phyloP scores from a whole-genome alignment of 2,888 invertebrate genomes.

The Drosophila austrosaltans region DNA sequence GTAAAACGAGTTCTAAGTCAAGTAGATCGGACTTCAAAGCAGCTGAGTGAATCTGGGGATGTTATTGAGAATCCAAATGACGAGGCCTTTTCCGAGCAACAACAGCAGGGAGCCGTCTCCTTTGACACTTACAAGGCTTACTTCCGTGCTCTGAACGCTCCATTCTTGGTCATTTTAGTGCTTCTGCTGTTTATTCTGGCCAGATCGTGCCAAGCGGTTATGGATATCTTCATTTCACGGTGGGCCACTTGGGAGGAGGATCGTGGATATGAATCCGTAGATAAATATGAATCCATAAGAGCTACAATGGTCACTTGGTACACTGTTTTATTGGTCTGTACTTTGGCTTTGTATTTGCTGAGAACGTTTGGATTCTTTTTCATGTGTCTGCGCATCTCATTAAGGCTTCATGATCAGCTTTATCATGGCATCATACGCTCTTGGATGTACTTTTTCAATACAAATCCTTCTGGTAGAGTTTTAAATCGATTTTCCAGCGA shows the following conservation, averaged over 20 bases:
- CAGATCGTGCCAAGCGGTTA: conserved; percentile 87
- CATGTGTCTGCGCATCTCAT: conserved; percentile 90
- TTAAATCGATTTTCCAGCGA: conserved; percentile 91
- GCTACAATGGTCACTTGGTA: conserved; percentile 74
- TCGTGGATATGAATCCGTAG: conserved; percentile 28
- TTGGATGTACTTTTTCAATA: conserved; percentile 90
- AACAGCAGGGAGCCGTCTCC: conserved; percentile 86
- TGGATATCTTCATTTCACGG: conserved; percentile 89
- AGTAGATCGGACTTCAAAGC: conserved; percentile 68
- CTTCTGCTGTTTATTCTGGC: conserved; percentile 85
- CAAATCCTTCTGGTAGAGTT: conserved; percentile 87
- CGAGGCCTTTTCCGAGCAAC: conserved; percentile 83
- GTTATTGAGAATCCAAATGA: conserved; percentile 26
- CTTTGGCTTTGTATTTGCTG: conserved; percentile 85
- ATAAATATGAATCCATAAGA: conserved; percentile 56
- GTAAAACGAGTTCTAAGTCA: conserved; percentile 75
- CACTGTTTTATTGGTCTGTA: conserved; percentile 66
- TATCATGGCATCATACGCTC: conserved; percentile 89
- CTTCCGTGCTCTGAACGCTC: conserved; percentile 85
- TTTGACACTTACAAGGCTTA: conserved; percentile 86
- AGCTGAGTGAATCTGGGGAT: conserved; percentile 36
- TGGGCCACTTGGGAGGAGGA: conserved; percentile 85
- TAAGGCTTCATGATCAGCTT: conserved; percentile 90
- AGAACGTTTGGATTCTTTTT: conserved; percentile 87
- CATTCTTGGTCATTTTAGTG: conserved; percentile 57